Evolutionary conservation across 1,140 invertebrate genomes (phyloP).

Genomic region (Tetraneura akinire): DNA sequence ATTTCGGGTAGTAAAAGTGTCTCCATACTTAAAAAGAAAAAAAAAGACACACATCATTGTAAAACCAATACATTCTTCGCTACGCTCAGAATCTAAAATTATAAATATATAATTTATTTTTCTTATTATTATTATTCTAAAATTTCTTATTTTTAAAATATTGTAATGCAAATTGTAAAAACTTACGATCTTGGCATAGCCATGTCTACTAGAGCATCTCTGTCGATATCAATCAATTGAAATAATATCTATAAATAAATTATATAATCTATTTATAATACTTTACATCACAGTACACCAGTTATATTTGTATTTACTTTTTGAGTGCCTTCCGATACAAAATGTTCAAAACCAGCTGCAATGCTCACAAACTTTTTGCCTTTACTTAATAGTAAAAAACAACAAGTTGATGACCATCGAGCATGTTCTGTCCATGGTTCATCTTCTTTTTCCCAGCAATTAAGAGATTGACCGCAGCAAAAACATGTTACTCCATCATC

Average conservation of each 20-base stretch:
- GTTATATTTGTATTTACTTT: constrained; percentile 56
- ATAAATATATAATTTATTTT: no score
- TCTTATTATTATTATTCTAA: no score
- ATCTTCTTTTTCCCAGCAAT: constrained; percentile 83
- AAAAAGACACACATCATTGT: no score
- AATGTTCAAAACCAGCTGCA: constrained; percentile 59
- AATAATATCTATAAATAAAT: constrained; percentile 2
- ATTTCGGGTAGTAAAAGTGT: no score
- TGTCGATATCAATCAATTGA: constrained; percentile 9
- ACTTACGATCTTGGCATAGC: no score
- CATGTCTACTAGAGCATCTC: no score
- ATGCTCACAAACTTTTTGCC: constrained; percentile 70
- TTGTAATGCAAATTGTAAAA: no score
- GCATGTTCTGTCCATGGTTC: constrained; percentile 88
- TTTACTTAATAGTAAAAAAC: constrained; percentile 73
- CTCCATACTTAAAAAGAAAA: no score
- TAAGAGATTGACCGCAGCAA: constrained; percentile 81
- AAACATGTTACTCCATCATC: constrained; percentile 84
- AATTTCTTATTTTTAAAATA: no score
- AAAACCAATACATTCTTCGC: no score
- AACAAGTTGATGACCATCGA: constrained; percentile 78
- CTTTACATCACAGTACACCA: no score
- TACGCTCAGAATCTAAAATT: no score
- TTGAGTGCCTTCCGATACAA: constrained; percentile 51
- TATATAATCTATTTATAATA: background rate